Base-by-base conservation (phyloP, 2,797 vertebrate species). In the Amazona ochrocephala region DNA sequence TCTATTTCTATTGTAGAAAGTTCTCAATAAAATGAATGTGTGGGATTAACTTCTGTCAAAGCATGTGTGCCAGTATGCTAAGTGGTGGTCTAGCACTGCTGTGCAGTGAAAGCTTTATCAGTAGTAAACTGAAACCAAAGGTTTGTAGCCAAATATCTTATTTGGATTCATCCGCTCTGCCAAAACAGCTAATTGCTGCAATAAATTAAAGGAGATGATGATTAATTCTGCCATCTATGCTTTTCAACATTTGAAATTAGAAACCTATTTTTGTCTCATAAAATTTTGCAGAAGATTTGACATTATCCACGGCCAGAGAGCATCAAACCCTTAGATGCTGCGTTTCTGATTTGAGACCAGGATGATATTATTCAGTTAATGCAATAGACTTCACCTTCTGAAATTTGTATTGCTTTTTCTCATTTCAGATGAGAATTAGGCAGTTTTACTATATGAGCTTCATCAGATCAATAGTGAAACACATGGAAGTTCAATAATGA, bases 151-250 rank as follows among this genome's bases (percentile, higher is more conserved):
- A 92, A 86, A 77, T 80, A 82, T 48, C 24, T 84, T 1, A 2
- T 60, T 78, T 82, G 92, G 60, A 95, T 92, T 93, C 84, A 67
- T 94, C 47, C 83, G 10, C 72, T 93, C 47, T 95, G 64, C 78
- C 61, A 96, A 95, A 96, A 94, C 24, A 95, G 48, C n/a, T 95
- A 95, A 82, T 91, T 96, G 61, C 70, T 91, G 68, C 21, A 62
- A 84, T 91, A 86, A 80, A 92, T 96, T 92, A 83, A 72, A 87
- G 89, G 50, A 86, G n/a, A 75, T 44, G 79, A 18, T 66, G 80
- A 72, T 95, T 90, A 89, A 94, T 95, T 96, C 34, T 94, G 39
- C 80, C 89, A 61, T 86, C 48, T 37, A 32, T 68, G 16, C 12
- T 94, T 92, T 89, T 83, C 56, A 80, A 4, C 29, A 53, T 79